Evolutionary conservation across 2,797 vertebrate genomes (phyloP), one percentile per base, ranked within the genome.

Genomic region (Manis javanica): DNA sequence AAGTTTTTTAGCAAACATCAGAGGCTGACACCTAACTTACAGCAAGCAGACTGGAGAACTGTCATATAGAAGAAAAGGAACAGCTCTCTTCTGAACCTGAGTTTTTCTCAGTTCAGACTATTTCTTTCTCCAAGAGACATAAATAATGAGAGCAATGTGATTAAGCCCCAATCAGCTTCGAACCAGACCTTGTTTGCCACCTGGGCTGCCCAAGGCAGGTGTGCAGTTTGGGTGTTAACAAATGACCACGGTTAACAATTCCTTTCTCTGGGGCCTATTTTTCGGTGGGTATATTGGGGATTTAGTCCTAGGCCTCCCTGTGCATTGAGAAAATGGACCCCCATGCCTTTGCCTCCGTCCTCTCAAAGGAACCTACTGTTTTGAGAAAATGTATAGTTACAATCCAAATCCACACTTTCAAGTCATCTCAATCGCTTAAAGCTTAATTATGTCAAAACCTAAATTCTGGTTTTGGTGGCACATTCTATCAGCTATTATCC

Each of bases 281-380:
- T 97, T 86, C 94, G 93, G 88, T 93, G 93, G 84, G 83, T 88
- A 93, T 84, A 68, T 94, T 42, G 72, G 85, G 91, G 95, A 97
- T 97, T 98, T 96, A 97, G 87, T 91, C 63, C 15, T 46, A 66
- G 93, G 78, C 84, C 90, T 96, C 78, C 78, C 77, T 49, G 84
- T 75, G 93, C 91, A 96, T 84, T 96, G 94, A 98, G 96, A 97
- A 93, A 98, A 94, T 92, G 93, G 96, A 97, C 94, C 95, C 75
- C 96, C 61, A 46, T 94, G 96, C 83, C 77, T 95, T 93, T 75
- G 91, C 90, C 77, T 96, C 87, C 26, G 59, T 59, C 86, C 34
- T 97, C 77, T 98, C 93, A 98, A 98, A 96, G 84, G 46, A 94
- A 72, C 81, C 90, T 59, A 97, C 96, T 97, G 94, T 96, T 97